Percentiles rank a stretch among this genome's conserved stretches.
These are phyloP conservation scores for Fabriciana adippe DNA, from an alignment of 2,888 invertebrate genomes.

Conservation along the genomic window DNA sequence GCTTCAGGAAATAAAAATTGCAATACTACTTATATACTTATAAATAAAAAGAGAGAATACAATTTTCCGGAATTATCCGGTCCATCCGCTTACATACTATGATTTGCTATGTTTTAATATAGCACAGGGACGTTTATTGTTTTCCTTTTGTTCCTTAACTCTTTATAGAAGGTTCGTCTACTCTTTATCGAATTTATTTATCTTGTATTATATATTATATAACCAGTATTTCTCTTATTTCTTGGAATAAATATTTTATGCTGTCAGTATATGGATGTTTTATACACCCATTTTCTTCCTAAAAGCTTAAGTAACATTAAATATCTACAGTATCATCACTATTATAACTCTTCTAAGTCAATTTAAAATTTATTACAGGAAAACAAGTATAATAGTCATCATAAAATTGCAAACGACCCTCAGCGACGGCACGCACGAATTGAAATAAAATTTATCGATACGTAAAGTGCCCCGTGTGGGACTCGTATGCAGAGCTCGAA, in stretches of 20 bases:
- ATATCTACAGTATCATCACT: conserved; percentile 36
- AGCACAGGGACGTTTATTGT: conserved; percentile 5
- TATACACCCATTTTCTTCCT: conserved; percentile 1
- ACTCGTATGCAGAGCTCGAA: conserved; percentile 46
- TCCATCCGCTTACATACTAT: conserved; percentile 12
- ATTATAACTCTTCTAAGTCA: conserved; percentile 40
- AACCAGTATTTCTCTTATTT: conserved; percentile 1
- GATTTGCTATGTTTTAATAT: conserved; percentile 14
- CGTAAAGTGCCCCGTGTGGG: conserved; percentile 47
- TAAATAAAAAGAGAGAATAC: conserved; percentile 6
- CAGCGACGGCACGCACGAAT: conserved; percentile 50
- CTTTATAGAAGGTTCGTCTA: conserved; percentile 1
- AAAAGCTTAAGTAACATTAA: conserved; percentile 31
- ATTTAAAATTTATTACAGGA: conserved; percentile 45
- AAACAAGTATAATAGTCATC: conserved; percentile 45
- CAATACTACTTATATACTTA: conserved; percentile 2
- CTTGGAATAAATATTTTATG: conserved; percentile 10
- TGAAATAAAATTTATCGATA: conserved; percentile 59
- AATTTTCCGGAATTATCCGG: neutral
- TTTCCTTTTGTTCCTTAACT: conserved; percentile 8
- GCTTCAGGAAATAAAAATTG: conserved; percentile 1
- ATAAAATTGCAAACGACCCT: conserved; percentile 44
- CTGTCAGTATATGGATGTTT: neutral
- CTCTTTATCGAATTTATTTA: no score
- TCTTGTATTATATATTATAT: conserved; percentile 9